These are phyloP conservation scores for Drosophila macrothrix DNA, from an alignment of 2,888 invertebrate species.

Conservation along the genomic window DNA sequence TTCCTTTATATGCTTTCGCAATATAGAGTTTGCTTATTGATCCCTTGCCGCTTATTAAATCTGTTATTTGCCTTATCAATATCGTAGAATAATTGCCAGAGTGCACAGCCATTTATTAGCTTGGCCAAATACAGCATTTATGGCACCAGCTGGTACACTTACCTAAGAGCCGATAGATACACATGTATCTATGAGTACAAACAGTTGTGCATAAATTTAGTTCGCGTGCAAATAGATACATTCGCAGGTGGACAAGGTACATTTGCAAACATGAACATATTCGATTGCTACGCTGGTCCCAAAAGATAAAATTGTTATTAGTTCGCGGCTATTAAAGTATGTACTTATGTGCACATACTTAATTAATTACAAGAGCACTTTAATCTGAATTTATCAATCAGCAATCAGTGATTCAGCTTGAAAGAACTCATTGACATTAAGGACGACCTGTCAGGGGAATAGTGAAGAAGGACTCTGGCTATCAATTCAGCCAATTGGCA, in stretches of 20 bases:
- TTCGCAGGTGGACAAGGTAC: slow-evolving; percentile 18
- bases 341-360: neutral
- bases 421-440: neutral
- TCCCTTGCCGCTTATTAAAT: slow-evolving; percentile 35
- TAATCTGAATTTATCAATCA: neutral
- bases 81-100: slow-evolving; percentile 36
- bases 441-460: neutral
- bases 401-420: neutral
- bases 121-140: slow-evolving; percentile 36
- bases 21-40: slow-evolving; percentile 16
- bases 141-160: slow-evolving; percentile 56
- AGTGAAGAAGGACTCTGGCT: neutral
- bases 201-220: slow-evolving; percentile 43
- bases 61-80: slow-evolving; percentile 37
- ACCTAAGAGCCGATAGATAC: slow-evolving; percentile 18
- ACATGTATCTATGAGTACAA: slow-evolving; percentile 1
- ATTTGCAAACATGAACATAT: neutral
- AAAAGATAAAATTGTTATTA: slow-evolving; percentile 37
- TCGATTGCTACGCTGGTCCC: slow-evolving; percentile 33
- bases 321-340: neutral
- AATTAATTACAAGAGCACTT: neutral
- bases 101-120: slow-evolving; percentile 14
- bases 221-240: slow-evolving; percentile 42
- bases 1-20: slow-evolving; percentile 11
- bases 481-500: neutral